Percentiles rank a stretch among this genome's conserved stretches.
These are phyloP conservation scores for Pinctada fucata DNA, from an alignment of 2,888 invertebrate species.

Conservation along the genomic window DNA sequence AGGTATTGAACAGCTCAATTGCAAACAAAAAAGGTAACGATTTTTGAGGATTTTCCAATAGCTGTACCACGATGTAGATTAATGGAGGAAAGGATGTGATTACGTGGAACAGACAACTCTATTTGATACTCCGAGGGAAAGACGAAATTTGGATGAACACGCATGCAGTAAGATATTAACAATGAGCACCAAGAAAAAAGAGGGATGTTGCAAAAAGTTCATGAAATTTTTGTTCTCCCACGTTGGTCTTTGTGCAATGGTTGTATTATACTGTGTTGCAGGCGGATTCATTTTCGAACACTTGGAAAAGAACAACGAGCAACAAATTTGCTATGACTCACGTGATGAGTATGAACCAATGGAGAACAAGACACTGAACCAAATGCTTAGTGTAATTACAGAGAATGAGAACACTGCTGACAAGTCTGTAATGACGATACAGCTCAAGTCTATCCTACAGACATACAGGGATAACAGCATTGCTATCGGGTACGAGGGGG, in stretches of 20 bases:
- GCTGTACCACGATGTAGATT: too few species aligned
- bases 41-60: too few species aligned
- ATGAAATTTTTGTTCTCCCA: constrained; percentile 76
- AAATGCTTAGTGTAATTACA: constrained; percentile 64
- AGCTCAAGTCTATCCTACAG: constrained; percentile 66
- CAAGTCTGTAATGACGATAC: constrained; percentile 64
- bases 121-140: too few species aligned
- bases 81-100: too few species aligned
- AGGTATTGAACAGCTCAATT: neutral
- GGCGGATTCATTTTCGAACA: constrained; percentile 77
- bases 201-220: constrained; percentile 67
- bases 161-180: neutral
- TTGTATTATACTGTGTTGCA: constrained; percentile 73
- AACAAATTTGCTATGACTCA: constrained; percentile 71
- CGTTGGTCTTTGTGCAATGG: constrained; percentile 74
- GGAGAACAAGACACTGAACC: constrained; percentile 67
- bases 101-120: too few species aligned
- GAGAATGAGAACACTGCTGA: constrained; percentile 56
- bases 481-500: constrained; percentile 72
- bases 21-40: neutral
- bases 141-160: too few species aligned
- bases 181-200: constrained; percentile 45
- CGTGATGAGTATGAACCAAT: constrained; percentile 68
- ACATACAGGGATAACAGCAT: constrained; percentile 72
- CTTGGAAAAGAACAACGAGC: constrained; percentile 75